Percentiles rank a stretch among this genome's conserved stretches.
Evolutionary conservation across 2,888 invertebrate genomes (phyloP).

Genomic region (Drosophila meridionalis): DNA sequence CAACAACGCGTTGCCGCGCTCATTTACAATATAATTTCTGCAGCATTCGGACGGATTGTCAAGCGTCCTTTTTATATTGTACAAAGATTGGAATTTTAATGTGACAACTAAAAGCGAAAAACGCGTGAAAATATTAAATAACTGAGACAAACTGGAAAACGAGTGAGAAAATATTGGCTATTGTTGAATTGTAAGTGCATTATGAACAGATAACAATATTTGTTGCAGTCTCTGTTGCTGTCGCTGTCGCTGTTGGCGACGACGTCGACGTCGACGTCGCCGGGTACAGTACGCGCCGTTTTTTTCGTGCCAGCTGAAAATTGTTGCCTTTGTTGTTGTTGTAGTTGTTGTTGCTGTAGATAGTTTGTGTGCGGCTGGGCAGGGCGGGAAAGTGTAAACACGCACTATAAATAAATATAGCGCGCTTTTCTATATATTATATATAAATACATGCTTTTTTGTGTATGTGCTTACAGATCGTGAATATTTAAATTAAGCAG

Average conservation of each 20-base stretch:
- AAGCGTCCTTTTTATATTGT: conserved; percentile 55
- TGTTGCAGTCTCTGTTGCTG: conserved; percentile 37
- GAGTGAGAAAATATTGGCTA: not conserved
- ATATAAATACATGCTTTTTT: conserved; percentile 40
- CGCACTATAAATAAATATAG: conserved; percentile 68
- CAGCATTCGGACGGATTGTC: conserved; percentile 43
- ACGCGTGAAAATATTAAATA: not conserved
- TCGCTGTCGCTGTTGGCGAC: conserved; percentile 8
- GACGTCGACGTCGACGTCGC: conserved; percentile 19
- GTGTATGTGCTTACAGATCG: conserved; percentile 32
- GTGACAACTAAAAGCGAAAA: conserved; percentile 9
- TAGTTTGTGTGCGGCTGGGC: conserved; percentile 4
- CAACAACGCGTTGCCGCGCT: conserved; percentile 47
- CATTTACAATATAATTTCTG: conserved; percentile 59
- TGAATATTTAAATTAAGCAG: conserved; percentile 4
- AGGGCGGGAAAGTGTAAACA: conserved; percentile 65
- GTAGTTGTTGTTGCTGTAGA: not conserved
- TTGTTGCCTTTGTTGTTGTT: conserved; percentile 22
- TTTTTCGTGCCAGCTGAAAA: conserved; percentile 58
- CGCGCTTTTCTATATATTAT: conserved; percentile 36
- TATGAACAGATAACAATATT: conserved; percentile 2
- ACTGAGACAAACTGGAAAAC: not conserved
- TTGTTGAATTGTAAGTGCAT: conserved; percentile 48
- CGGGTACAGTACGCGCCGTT: conserved; percentile 72
- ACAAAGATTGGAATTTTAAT: conserved; percentile 16